Evolutionary conservation across 2,888 invertebrate species (phyloP), one percentile per base, ranked within the genome.

Genomic region (Leucania comma): DNA sequence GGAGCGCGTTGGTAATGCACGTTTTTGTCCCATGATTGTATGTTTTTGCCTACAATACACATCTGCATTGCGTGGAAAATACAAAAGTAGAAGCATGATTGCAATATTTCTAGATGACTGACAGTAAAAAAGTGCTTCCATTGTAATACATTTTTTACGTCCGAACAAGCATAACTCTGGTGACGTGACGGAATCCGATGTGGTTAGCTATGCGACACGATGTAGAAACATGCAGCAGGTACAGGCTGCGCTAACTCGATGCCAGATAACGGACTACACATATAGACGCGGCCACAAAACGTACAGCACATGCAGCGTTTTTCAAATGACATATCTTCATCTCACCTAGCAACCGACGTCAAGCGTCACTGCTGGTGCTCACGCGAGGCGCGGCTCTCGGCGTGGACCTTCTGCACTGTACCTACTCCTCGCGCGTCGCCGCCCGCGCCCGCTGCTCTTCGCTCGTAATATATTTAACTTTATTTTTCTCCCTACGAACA

Each of bases 111-210:
- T 72, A 80, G 69, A 74, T 70, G 74, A 59, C 58, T 64, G 74
- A 56, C 59, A 14, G 70, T 65, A 70, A 77, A 82, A 78, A 80
- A 77, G 64, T 67, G 62, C 68, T 82, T 71, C 80, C 70, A 75
- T 72, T 80, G 81, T 83, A 71, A 68, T 71, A 68, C 60, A 61
- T 83, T 83, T 82, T 82, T 85, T 80, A 67, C 53, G 72, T 77
- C 35, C 61, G 59, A 69, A 75, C 72, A 56, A 75, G 61, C 74
- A 82, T 74, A 73, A 60, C 61, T 71, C 67, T 57, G 53, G 76
- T 77, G 73, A 76, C 83, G 83, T 83, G 85, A 71, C 51, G 85
- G 83, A 80, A 83, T 83, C 72, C 72, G 68, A 60, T 51, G 73
- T 64, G 62, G 59, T 59, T 26, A 54, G 75, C 64, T 46, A 17